Base-by-base conservation (phyloP, 2,888 invertebrate species). In the Bombylius discolor region DNA sequence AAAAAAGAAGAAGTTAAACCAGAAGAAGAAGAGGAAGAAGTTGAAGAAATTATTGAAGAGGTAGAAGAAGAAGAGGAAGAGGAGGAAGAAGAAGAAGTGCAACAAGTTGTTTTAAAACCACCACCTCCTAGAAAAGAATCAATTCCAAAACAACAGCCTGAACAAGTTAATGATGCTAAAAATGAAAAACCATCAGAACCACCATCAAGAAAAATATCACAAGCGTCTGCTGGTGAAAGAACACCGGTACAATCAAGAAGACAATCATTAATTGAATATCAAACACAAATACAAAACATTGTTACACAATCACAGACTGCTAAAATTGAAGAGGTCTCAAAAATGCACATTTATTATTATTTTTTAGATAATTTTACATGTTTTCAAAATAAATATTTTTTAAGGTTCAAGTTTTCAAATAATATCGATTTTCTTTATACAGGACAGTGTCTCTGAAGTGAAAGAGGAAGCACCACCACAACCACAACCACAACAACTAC, bases 31-130 rank as follows among this genome's bases (percentile, higher is more conserved):
- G 53, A 57, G 1, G 50, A 53, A 45, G 44, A 53, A 14, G 42
- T 33, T 23, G 53, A 52, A 47, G 55, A 55, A 7, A 56, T 49
- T 23, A 51, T 54, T 55, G 55, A 58, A 53, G 54, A 53, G n/a
- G 48, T 53, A n/a, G 55, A 56, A 48, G 57, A 45, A 32, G 52
- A 56, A 11, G 51, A 52, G 5, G 56, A 56, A 34, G 53, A 48
- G 39, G 55, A 55, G 14, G 47, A 36, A 42, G 52, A 48, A 5
- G 58, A 59, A 36, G 53, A 54, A 39, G 55, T 51, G 5, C 53
- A 58, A 53, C 36, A 42, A 42, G 48, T 53, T 23, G 12, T 59
- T 31, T 53, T 52, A 49, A 61, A 58, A 42, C 52, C 36, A 44
- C 33, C 56, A 34, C 23, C 34, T 47, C 12, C 50, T 12, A 8